These are phyloP conservation scores for Cryptocephalus moraei DNA, from an alignment of 2,888 invertebrate genomes.

Conservation along the genomic window DNA sequence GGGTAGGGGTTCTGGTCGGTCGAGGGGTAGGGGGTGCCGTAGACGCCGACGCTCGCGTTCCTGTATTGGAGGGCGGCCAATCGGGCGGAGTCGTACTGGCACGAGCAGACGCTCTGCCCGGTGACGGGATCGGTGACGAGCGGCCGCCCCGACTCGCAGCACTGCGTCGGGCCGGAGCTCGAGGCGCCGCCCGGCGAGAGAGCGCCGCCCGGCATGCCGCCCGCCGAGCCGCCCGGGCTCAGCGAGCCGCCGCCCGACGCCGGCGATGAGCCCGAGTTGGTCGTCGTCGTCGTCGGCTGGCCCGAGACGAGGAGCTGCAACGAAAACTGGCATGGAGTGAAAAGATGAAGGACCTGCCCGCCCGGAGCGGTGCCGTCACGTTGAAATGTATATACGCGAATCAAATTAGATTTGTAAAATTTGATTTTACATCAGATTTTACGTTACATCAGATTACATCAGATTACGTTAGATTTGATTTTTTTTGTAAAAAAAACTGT, in stretches of 20 bases:
- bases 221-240: slow-evolving; percentile 54
- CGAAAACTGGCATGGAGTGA: slow-evolving; percentile 4
- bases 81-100: slow-evolving; percentile 85
- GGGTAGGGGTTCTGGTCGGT: slow-evolving; percentile 89
- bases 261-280: slow-evolving; percentile 67
- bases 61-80: slow-evolving; percentile 69
- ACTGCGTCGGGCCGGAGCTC: slow-evolving; percentile 39
- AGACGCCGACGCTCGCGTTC: slow-evolving; percentile 71
- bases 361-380: too few relatives aligned
- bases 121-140: slow-evolving; percentile 89
- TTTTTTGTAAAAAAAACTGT: too few relatives aligned
- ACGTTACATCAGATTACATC: too few relatives aligned
- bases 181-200: slow-evolving; percentile 46
- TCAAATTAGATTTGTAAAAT: too few relatives aligned
- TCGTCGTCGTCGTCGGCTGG: slow-evolving; percentile 46
- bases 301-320: slow-evolving; percentile 66
- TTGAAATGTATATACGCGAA: too few relatives aligned
- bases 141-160: slow-evolving; percentile 86
- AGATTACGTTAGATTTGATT: too few relatives aligned
- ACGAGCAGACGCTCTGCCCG: slow-evolving; percentile 88
- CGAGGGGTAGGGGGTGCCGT: slow-evolving; percentile 80
- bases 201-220: slow-evolving; percentile 39
- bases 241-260: slow-evolving; percentile 68
- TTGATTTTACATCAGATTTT: too few relatives aligned
- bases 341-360: too few relatives aligned